phyloP scores from a whole-genome alignment of 2,797 vertebrate species.

The Phoeniculus purpureus region DNA sequence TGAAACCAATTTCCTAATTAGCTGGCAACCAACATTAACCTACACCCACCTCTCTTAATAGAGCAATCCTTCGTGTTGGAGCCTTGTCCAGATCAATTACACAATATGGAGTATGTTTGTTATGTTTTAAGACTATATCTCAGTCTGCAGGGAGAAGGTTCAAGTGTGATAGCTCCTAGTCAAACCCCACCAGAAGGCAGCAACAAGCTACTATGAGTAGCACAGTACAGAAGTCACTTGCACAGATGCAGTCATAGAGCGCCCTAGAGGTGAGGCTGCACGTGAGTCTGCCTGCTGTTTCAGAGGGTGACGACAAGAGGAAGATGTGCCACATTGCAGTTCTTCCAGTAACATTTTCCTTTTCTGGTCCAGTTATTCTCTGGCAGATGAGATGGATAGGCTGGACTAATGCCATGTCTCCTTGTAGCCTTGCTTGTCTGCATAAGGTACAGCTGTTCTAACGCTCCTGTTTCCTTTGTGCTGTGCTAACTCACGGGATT shows the following conservation, averaged over 20 bases:
- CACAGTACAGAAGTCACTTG: background rate
- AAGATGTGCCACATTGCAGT: fast-evolving
- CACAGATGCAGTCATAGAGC: background rate
- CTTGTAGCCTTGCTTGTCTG: background rate
- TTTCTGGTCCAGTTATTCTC: background rate
- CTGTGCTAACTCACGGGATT: fast-evolving
- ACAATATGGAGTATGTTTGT: fast-evolving
- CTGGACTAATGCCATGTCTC: background rate
- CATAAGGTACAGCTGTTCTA: background rate
- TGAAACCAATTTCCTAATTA: background rate
- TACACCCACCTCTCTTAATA: background rate
- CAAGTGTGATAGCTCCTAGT: background rate
- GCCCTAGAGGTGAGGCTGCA: fast-evolving
- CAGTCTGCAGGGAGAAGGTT: background rate
- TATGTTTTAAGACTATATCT: background rate
- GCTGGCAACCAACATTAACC: background rate
- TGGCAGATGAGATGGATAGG: background rate
- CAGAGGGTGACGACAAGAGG: background rate
- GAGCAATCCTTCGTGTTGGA: background rate
- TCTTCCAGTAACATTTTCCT: background rate
- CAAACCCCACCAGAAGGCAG: background rate
- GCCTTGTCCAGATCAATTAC: background rate
- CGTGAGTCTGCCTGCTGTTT: background rate
- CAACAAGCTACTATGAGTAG: background rate
- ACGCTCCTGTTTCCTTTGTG: background rate